Evolutionary conservation across 2,113 vertebrate genomes (phyloP), one percentile per base, ranked within the genome.

Genomic region (Oncorhynchus clarkii): DNA sequence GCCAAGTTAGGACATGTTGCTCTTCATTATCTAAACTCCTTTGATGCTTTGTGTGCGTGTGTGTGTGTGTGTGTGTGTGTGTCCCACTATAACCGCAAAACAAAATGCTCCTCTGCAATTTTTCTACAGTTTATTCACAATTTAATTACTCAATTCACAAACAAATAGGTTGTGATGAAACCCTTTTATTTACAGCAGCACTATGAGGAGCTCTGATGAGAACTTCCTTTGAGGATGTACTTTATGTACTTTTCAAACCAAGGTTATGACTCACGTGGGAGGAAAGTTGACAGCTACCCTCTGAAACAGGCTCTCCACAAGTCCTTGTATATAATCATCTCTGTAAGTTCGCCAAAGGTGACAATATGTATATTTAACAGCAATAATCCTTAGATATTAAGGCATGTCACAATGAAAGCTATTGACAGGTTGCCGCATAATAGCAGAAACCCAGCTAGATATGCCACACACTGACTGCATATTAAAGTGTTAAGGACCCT

Each of bases 401-500:
- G 65, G 69, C 34, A 34, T 51, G 66, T 84, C 73, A 39, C 62
- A 78, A 34, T 67, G 54, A 39, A 67, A 71, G 49, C 83, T 78
- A 80, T 85, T 85, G 79, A 85, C 77, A 84, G 31, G 59, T 77
- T 78, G 60, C 66, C 76, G 67, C 74, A 72, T 87, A 88, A 84
- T 83, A 34, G 34, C 34, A 34, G 75, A 80, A 82, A 83, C 66
- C 73, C 34, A 26, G 59, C 65, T 70, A 77, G 80, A 60, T 9
- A 78, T 45, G 57, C n/a, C 26, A 22, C 71, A 71, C 39, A 83
- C 69, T 80, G 67, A 78, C 78, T 70, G 66, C 75, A 74, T 72
- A 85, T 83, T 85, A 71, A 75, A 65, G 71, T 86, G 78, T 73
- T 82, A 80, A 9, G 31, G 45, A 74, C 80, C 27, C 62, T 81